Evolutionary conservation across 2,888 invertebrate species (phyloP).

Genomic region (Erpobdella octoculata): DNA sequence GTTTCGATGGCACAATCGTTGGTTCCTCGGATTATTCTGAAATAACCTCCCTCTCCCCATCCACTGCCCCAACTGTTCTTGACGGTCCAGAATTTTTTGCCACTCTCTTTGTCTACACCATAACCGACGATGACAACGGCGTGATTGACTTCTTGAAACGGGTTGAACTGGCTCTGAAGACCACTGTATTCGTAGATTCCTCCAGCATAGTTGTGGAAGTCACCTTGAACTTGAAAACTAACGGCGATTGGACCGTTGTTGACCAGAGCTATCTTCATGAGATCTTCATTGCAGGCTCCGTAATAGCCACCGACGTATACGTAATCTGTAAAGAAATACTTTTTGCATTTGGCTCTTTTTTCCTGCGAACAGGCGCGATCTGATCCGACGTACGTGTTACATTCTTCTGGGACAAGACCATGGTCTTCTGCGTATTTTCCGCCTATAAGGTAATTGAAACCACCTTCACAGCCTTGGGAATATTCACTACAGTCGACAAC

Average conservation of each 20-base stretch:
- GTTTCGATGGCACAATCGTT: conserved; percentile 52
- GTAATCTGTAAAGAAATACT: conserved; percentile 53
- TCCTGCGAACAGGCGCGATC: conserved; percentile 46
- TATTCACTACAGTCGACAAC: conserved; percentile 55
- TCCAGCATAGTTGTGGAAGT: conserved; percentile 45
- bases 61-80: conserved; percentile 52
- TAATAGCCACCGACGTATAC: conserved; percentile 55
- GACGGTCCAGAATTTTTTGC: conserved; percentile 51
- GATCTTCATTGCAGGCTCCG: conserved; percentile 54
- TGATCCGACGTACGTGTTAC: conserved; percentile 53
- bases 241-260: conserved; percentile 54
- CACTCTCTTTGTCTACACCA: conserved; percentile 48
- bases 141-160: conserved; percentile 54
- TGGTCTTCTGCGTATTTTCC: conserved; percentile 52
- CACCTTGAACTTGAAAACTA: conserved; percentile 53
- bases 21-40: conserved; percentile 48
- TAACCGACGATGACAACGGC: conserved; percentile 55
- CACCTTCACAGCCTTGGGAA: conserved; percentile 49
- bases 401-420: conserved; percentile 54
- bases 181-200: conserved; percentile 55
- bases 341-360: conserved; percentile 45
- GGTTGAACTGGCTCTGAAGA: conserved; percentile 52
- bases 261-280: conserved; percentile 53
- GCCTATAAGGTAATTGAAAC: conserved; percentile 47
- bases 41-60: conserved; percentile 51